A percentile compares a stretch with the other conserved stretches of the same genome.
phyloP scores from a whole-genome alignment of 2,888 invertebrate genomes.

The Arrhopalites spinosus region DNA sequence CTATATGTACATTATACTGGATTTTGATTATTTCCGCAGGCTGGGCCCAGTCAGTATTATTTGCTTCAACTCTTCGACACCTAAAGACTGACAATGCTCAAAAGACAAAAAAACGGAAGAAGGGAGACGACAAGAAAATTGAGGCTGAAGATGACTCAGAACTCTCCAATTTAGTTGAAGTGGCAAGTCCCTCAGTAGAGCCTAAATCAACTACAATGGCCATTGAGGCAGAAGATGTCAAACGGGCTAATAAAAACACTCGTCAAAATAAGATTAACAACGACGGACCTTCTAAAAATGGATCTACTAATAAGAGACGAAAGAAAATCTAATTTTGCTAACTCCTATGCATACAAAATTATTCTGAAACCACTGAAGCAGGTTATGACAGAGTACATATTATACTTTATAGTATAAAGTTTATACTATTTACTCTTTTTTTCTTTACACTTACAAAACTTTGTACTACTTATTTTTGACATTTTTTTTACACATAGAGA shows the following conservation, averaged over 20 bases:
- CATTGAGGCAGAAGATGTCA: not conserved
- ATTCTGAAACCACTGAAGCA: not conserved
- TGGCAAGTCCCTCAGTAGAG: not conserved
- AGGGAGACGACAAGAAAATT: not conserved
- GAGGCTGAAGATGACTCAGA: slow-evolving; percentile 22
- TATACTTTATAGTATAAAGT: not conserved
- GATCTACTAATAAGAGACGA: slow-evolving; percentile 5
- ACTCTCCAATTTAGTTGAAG: slow-evolving; percentile 7
- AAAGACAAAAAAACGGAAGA: slow-evolving; percentile 12
- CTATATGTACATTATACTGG: not conserved
- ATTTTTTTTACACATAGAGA: too few species aligned
- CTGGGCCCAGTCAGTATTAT: slow-evolving; percentile 86
- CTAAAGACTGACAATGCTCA: slow-evolving; percentile 30
- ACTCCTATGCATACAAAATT: not conserved
- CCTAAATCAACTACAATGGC: slow-evolving; percentile 8
- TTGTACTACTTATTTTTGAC: too few species aligned
- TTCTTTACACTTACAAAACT: too few species aligned
- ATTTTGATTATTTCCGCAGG: slow-evolving; percentile 58
- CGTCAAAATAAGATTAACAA: too few species aligned
- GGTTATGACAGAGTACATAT: not conserved
- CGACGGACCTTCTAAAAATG: not conserved
- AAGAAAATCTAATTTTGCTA: slow-evolving; percentile 17
- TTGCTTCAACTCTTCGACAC: slow-evolving; percentile 49
- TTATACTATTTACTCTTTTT: too few species aligned
- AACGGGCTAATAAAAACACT: slow-evolving; percentile 5